Evolutionary conservation across 1,140 invertebrate genomes (phyloP), one percentile per base, ranked within the genome.

Genomic region (Palaemon carinicauda): DNA sequence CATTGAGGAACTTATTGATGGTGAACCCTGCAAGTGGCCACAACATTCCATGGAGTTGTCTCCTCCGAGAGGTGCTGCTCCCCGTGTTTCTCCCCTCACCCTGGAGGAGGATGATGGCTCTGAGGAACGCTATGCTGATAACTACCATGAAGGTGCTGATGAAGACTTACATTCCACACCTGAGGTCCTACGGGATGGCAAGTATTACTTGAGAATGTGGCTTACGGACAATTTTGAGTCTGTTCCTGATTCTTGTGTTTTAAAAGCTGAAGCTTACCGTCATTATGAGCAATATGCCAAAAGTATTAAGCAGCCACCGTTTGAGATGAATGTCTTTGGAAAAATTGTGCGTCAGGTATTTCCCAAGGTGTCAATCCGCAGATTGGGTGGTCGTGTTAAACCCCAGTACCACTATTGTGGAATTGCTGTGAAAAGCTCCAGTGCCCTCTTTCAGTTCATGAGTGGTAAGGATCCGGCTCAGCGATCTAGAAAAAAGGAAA

Each of bases 401-500:
- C 89, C 89, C 15, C 89, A 89, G 79, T 89, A 89, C 33, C 89
- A 89, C 60, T 89, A 89, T 80, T 89, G 89, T 56, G 89, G 89
- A 29, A 89, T 89, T 50, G 87, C 89, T 14, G 89, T 88, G 50
- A 89, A 89, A 33, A 71, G 78, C 14, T 82, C 87, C n/a, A 89
- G 89, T 73, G 82, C 54, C 17, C 80, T 89, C 7, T 86, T 78
- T 56, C 71, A 85, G 41, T 87, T 71, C 60, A 82, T 89, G 82
- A 88, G 87, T 21, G 89, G 87, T 2, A 89, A 87, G 54, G 89
- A 89, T 56, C 89, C 89, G 7, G 89, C 89, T 1, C 89, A 89
- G 51, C 78, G 89, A 12, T 89, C 89, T n/a, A 65, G 89, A 14
- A 89, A 89, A 52, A 89, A 89, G 50, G 89, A 89, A 77, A 89